Conservation (phyloP, 2,113 vertebrate species). For the Cheilinus undulatus region DNA sequence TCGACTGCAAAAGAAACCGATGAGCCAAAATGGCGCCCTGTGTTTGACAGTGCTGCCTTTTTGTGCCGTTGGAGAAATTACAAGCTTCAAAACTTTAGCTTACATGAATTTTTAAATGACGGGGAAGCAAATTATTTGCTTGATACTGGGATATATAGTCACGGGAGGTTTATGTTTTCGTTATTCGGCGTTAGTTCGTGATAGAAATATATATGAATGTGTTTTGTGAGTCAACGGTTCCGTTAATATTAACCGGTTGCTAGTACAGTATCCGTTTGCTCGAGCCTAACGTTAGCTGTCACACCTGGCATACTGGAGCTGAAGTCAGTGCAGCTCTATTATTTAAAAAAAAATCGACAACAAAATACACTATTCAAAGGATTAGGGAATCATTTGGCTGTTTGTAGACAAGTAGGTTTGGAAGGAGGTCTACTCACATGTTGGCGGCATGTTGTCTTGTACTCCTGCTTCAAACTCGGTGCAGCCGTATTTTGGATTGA, state of each 20-base stretch:
- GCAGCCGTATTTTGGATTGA: not conserved
- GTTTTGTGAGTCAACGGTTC: too few relatives aligned
- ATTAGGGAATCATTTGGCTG: too few relatives aligned
- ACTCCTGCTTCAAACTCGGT: not conserved
- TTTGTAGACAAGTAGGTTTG: too few relatives aligned
- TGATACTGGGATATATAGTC: not conserved
- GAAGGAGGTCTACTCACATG: not conserved
- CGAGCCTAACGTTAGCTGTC: not conserved
- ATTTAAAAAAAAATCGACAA: too few relatives aligned
- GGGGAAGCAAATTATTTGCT: not conserved
- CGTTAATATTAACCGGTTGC: too few relatives aligned
- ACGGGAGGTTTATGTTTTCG: not conserved
- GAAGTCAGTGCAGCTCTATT: not conserved
- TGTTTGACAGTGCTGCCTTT: conserved; percentile 26
- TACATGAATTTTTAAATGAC: not conserved
- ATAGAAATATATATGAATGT: not conserved
- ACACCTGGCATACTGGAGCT: too few relatives aligned
- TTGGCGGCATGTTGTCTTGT: not conserved
- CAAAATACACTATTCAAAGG: too few relatives aligned
- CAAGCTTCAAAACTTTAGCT: not conserved
- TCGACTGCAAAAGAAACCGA: conserved; percentile 35
- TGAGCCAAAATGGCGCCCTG: conserved; percentile 67
- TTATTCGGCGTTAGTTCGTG: not conserved
- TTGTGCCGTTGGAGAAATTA: not conserved
- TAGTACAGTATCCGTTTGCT: not conserved